Base-by-base conservation (phyloP, 2,113 vertebrate species). In the Daubentonia madagascariensis region DNA sequence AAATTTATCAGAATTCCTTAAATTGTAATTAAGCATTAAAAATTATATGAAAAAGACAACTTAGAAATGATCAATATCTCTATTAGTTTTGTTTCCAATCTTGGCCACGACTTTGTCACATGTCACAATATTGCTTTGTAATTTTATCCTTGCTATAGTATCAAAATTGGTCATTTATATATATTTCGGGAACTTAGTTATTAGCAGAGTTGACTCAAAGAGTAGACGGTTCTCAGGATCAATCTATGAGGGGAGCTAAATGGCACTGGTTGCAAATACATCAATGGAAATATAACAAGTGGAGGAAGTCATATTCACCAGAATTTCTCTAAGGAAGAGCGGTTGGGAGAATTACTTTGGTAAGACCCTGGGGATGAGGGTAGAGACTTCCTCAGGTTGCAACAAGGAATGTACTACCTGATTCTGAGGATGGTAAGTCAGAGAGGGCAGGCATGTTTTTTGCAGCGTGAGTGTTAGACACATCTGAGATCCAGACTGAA, bases 171-270 rank as follows among this genome's bases (percentile, higher is more conserved):
- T 65, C 35, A 67, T 63, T 91, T 84, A 2, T 35, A 8, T 48
- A n/a, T 65, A 48, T 67, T 87, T 73, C 35, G 28, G 48, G 22
- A 72, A 0, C 11, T 89, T 45, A 92, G 35, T 79, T 89, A 78
- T 32, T 81, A 88, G 4, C n/a, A 78, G 76, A 95, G 28, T 16
- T 79, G 25, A 93, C 75, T 94, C 23, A 92, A 96, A 94, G 37
- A 0, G 6, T 67, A 48, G 45, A 83, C 35, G 89, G 35, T 32
- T 54, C 17, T 59, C 35, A 35, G n/a, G n/a, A 50, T 75, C 75
- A 73, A 5, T 79, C 63, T 78, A 14, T 16, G 28, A 88, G 40
- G 59, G 59, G 9, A 85, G 30, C 43, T 93, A 80, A 96, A 86
- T 89, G 25, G 88, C 28, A 54, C 30, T 76, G 70, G 18, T 32